Percentiles rank a stretch among this genome's conserved stretches.
Evolutionary conservation across 2,113 vertebrate genomes (phyloP).

Genomic region (Guaruba guarouba): DNA sequence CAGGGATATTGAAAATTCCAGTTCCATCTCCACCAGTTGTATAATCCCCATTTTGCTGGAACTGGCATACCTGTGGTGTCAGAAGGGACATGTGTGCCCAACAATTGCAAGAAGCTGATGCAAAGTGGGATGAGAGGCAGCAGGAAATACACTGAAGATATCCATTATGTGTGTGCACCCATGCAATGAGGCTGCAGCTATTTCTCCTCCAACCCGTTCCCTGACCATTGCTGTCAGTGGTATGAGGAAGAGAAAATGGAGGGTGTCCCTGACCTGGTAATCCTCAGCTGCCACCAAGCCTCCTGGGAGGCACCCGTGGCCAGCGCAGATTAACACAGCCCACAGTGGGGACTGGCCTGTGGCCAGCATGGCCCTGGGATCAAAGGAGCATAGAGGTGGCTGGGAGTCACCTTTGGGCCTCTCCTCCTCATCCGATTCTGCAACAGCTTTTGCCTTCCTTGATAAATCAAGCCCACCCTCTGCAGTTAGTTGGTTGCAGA

Average conservation of each 20-base stretch:
- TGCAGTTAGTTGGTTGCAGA: rapidly evolving
- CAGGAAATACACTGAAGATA: rapidly evolving
- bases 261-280: constrained; percentile 36
- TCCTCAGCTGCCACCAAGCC: constrained; percentile 47
- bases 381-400: constrained; percentile 43
- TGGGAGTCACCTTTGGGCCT: background rate
- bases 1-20: background rate
- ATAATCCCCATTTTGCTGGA: background rate
- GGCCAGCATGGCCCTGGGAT: background rate
- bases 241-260: constrained; percentile 29
- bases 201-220: background rate
- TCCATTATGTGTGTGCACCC: rapidly evolving
- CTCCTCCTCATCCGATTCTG: background rate
- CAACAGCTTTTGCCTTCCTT: background rate
- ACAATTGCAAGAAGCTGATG: background rate
- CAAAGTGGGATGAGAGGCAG: background rate
- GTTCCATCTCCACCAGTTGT: background rate
- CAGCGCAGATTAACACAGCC: constrained; percentile 46
- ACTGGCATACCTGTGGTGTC: background rate
- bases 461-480: background rate
- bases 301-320: background rate
- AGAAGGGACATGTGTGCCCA: rapidly evolving
- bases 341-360: background rate
- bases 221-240: background rate
- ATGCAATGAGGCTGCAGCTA: rapidly evolving